Base-by-base conservation (phyloP, 1,140 invertebrate species). In the Drosophila novamexicana region DNA sequence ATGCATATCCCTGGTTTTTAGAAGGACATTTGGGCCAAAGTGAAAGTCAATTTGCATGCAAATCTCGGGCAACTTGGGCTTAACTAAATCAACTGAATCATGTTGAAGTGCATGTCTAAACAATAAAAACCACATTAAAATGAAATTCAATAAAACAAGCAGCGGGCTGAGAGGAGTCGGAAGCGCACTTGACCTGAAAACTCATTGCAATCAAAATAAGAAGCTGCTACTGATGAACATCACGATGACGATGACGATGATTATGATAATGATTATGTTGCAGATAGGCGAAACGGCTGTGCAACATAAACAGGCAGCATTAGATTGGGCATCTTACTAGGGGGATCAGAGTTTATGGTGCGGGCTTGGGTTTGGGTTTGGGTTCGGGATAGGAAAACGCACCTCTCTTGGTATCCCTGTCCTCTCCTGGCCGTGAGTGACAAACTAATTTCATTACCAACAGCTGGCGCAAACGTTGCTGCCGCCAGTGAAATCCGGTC, bases 371-470 rank as follows among this genome's bases (percentile, higher is more conserved):
- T 9, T n/a, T 32, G 61, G 12, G 1, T 16, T 34, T 18, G 18
- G 18, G 18, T 18, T 45, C 10, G 32, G 50, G n/a, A 36, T 53
- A 29, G 32, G 14, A 32, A 10, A 14, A 7, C n/a, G 12, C 47
- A 6, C 22, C 12, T 10, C 22, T 29, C 22, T 29, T 29, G 22
- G 0, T 29, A 3, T 29, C 22, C 22, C 4, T 29, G 22, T 29
- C n/a, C 22, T 29, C 22, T 52, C 29, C 53, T 10, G 29, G 70
- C 8, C 34, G 59, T 64, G 83, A 77, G 80, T 80, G 80, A 84
- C 85, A 89, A 89, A 89, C 84, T 89, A 89, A 89, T 89, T 89
- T 89, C 84, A 89, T 89, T 89, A 89, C 85, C 75, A 89, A 71
- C 84, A 89, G 85, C 85, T 89, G 84, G 85, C 81, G 57, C 84